These are phyloP conservation scores for Drosophila kikkawai DNA, from an alignment of 1,140 invertebrate genomes.

Conservation along the genomic window DNA sequence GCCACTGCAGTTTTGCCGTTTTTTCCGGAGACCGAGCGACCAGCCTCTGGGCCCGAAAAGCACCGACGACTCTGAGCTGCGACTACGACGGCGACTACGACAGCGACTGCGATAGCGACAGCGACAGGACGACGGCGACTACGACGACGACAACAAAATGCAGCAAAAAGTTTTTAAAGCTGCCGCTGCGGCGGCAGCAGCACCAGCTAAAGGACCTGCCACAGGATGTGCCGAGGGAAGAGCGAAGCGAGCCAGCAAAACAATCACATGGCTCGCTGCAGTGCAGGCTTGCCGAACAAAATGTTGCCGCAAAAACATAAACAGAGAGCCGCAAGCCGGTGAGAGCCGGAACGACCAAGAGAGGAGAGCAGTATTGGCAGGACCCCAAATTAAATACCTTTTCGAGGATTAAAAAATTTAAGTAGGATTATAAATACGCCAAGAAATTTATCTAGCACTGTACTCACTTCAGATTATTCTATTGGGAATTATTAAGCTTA, in stretches of 20 bases:
- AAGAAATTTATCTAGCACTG: not conserved
- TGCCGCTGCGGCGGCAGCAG: conserved; percentile 43
- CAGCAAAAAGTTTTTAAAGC: conserved; percentile 75
- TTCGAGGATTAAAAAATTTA: not conserved
- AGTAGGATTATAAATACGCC: not conserved
- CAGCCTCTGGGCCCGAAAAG: conserved; percentile 82
- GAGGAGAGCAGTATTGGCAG: conserved; percentile 2
- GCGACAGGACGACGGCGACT: conserved; percentile 32
- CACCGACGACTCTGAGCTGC: conserved; percentile 69
- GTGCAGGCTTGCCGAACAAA: conserved; percentile 66
- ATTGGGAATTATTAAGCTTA: not conserved
- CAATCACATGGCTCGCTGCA: conserved; percentile 73
- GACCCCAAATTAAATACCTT: conserved; percentile 3
- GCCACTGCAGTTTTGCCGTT: conserved; percentile 61
- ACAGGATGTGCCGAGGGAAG: conserved; percentile 61
- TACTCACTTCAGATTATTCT: not conserved
- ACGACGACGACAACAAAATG: conserved; percentile 67
- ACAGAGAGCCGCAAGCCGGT: conserved; percentile 75
- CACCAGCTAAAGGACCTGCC: conserved; percentile 18
- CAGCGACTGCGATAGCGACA: conserved; percentile 37
- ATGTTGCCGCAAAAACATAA: conserved; percentile 78
- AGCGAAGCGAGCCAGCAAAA: conserved; percentile 64
- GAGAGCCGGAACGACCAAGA: conserved; percentile 45
- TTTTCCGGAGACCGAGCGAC: conserved; percentile 70
- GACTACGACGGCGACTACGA: conserved; percentile 42